Conservation (phyloP, 1,140 invertebrate species). For the Sipha flava region DNA sequence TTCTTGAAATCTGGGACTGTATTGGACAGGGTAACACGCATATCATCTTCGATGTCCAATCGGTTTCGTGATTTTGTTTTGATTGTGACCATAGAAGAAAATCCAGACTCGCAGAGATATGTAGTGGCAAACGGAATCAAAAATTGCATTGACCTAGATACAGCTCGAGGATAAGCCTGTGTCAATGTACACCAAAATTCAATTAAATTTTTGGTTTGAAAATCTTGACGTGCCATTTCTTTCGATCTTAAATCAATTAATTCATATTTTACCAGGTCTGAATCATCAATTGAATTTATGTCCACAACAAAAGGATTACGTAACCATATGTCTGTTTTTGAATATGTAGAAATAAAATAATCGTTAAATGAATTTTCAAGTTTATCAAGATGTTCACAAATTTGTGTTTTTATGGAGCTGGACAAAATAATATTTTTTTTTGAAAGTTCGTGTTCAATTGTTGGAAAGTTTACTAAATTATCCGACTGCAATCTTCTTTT, state of each 20-base stretch:
- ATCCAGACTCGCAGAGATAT: neutral
- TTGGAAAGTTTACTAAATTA: neutral
- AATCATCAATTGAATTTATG: neutral
- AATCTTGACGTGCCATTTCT: neutral
- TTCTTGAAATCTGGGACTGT: neutral
- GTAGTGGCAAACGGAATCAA: neutral
- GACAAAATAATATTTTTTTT: neutral
- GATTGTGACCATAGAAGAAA: neutral
- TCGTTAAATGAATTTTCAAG: neutral
- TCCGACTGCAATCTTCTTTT: neutral
- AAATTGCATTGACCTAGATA: neutral
- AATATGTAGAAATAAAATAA: neutral
- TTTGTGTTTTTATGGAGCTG: neutral
- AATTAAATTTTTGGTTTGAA: neutral
- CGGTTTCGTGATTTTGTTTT: neutral
- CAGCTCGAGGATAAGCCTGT: neutral
- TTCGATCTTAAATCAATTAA: neutral
- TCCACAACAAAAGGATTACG: neutral
- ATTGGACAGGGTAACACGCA: neutral
- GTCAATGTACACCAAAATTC: neutral
- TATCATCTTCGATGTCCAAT: neutral
- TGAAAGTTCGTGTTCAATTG: neutral
- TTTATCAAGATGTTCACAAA: neutral
- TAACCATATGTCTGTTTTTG: neutral
- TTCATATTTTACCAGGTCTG: neutral